These are phyloP conservation scores for Ephialtes manifestator DNA, from an alignment of 2,888 invertebrate genomes.

Conservation along the genomic window DNA sequence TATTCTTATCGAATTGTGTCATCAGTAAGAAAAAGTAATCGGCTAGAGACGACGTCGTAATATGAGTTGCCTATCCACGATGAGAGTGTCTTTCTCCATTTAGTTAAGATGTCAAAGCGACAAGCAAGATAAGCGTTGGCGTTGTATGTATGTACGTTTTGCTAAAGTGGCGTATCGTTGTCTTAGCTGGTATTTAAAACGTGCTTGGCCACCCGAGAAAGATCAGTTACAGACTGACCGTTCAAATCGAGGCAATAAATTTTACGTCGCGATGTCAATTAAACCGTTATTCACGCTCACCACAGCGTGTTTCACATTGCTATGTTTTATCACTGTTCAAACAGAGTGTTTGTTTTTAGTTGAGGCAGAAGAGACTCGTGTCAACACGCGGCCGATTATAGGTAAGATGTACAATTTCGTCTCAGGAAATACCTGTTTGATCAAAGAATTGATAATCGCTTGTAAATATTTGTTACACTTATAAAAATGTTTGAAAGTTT, in stretches of 20 bases:
- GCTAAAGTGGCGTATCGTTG: background rate
- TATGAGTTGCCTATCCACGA: too few relatives aligned
- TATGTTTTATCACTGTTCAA: slow-evolving; percentile 49
- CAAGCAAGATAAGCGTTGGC: slow-evolving; percentile 3
- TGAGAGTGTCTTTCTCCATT: background rate
- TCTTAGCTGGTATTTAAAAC: slow-evolving; percentile 2
- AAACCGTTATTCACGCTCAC: slow-evolving; percentile 33
- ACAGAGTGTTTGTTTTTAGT: slow-evolving; percentile 63
- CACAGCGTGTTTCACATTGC: slow-evolving; percentile 1
- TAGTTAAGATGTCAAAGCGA: slow-evolving; percentile 16
- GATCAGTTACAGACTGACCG: background rate
- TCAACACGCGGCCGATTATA: slow-evolving; percentile 73
- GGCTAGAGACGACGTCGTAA: background rate
- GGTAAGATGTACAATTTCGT: slow-evolving; percentile 64
- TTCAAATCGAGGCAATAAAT: background rate
- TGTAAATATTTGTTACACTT: too few relatives aligned
- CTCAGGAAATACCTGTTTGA: background rate
- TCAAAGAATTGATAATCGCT: background rate
- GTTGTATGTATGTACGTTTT: background rate
- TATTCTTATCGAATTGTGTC: background rate
- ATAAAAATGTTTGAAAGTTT: too few relatives aligned
- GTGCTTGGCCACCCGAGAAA: background rate
- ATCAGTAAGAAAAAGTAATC: background rate
- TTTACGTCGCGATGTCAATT: slow-evolving; percentile 20
- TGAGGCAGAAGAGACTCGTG: background rate